Conservation (phyloP, 2,888 invertebrate genomes). For the Podabrus alpinus region DNA sequence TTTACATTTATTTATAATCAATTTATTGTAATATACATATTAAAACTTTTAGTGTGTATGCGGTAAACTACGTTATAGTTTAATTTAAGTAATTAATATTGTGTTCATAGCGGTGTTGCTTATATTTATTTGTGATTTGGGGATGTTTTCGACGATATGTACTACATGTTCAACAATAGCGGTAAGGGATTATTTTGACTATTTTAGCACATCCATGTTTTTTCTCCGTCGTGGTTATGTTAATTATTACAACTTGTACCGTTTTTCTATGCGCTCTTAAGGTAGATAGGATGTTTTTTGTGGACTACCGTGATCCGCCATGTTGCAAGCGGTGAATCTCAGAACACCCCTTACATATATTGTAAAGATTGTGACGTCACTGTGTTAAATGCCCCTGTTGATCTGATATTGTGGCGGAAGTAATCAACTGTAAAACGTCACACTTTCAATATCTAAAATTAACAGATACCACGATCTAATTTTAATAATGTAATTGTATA, state of each 20-base stretch:
- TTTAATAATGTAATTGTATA: neutral
- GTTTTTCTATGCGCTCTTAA: neutral
- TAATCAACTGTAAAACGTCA: neutral
- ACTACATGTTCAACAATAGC: neutral
- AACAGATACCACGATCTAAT: neutral
- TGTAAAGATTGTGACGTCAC: constrained; percentile 25
- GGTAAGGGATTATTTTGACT: neutral
- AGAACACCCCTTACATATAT: constrained; percentile 51
- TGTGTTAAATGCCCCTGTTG: constrained; percentile 48
- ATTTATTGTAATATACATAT: neutral
- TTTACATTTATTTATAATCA: constrained; percentile 48
- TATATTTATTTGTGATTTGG: neutral
- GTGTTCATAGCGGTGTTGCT: neutral
- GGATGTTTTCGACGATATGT: neutral
- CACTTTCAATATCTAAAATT: neutral
- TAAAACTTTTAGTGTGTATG: neutral
- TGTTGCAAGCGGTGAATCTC: constrained; percentile 55
- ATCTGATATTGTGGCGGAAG: constrained; percentile 35
- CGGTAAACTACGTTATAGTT: neutral
- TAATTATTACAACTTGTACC: constrained; percentile 1
- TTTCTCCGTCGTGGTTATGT: neutral
- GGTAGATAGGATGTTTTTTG: constrained; percentile 45
- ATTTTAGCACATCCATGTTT: neutral
- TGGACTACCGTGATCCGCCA: constrained; percentile 51
- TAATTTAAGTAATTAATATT: neutral